Evolutionary conservation across 23 tunicate species (phyloP).

Genomic region (Corella eumyota): DNA sequence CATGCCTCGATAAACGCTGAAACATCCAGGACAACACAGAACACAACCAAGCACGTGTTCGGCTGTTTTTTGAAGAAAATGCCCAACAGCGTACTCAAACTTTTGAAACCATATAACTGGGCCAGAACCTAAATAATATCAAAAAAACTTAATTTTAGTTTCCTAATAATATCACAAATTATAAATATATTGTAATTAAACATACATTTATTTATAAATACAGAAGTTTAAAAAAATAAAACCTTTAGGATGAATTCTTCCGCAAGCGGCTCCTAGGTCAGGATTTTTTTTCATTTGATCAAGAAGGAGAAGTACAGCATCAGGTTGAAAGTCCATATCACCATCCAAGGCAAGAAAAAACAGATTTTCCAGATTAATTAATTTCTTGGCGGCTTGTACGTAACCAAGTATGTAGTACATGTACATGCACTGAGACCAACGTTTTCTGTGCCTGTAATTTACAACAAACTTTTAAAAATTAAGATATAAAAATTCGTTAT

Average conservation of each 20-base stretch:
- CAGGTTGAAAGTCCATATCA: slow-evolving; percentile 98
- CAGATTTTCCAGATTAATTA: slow-evolving; percentile 67
- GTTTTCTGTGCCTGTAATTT: slow-evolving; percentile 65
- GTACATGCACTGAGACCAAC: slow-evolving; percentile 99
- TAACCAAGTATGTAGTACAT: slow-evolving; percentile 98
- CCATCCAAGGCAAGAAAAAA: slow-evolving; percentile 95
- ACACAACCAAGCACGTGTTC: slow-evolving; percentile 99
- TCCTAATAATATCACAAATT: background rate
- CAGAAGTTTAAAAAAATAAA: background rate
- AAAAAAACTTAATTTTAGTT: background rate
- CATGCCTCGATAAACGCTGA: slow-evolving; percentile 77
- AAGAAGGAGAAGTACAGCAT: slow-evolving; percentile 61
- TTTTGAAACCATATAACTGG: slow-evolving; percentile 97
- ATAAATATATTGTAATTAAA: background rate
- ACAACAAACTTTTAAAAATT: slow-evolving; percentile 1
- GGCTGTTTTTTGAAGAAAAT: slow-evolving; percentile 98
- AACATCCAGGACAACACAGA: slow-evolving; percentile 98
- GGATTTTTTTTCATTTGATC: slow-evolving; percentile 90
- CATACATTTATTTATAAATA: background rate
- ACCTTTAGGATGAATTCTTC: slow-evolving; percentile 96
- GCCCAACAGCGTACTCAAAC: slow-evolving; percentile 99
- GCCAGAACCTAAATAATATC: slow-evolving; percentile 45
- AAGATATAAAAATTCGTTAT: background rate
- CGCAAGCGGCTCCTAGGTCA: slow-evolving; percentile 96
- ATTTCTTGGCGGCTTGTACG: slow-evolving; percentile 69